Conservation (phyloP, 2,113 vertebrate species). For the Chamaetylas fuelleborni region DNA sequence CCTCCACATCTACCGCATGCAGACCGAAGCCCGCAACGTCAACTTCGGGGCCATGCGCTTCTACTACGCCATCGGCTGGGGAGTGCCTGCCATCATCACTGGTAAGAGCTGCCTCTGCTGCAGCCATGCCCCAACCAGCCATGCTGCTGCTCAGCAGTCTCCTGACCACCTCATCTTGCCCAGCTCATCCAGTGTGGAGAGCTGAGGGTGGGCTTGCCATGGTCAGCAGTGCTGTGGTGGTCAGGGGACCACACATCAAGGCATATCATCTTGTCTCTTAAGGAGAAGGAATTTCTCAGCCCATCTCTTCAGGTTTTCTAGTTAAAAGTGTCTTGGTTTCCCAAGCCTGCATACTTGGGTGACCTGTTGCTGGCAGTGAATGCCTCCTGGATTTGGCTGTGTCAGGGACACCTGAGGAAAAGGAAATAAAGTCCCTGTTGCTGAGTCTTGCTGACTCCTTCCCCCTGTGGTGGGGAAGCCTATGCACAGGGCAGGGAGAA, state of each 20-base stretch:
- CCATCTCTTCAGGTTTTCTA: background rate
- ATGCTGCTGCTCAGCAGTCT: background rate
- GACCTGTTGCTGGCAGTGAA: background rate
- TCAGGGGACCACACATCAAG: accelerated
- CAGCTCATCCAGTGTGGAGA: accelerated
- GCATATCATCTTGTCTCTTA: background rate
- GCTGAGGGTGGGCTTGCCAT: background rate
- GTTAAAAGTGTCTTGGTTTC: background rate
- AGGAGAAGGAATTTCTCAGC: background rate
- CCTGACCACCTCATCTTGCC: background rate
- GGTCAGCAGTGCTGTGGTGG: background rate
- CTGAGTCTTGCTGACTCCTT: background rate
- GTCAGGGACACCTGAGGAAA: background rate
- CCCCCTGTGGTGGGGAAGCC: background rate
- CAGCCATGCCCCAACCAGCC: background rate
- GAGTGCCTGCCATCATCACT: slow-evolving; percentile 94
- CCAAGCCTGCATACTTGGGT: background rate
- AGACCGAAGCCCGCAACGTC: slow-evolving; percentile 91
- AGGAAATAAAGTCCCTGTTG: background rate
- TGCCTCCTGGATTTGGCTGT: background rate
- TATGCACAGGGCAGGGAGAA: background rate
- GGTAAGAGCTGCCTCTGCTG: slow-evolving; percentile 69
- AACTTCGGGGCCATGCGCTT: slow-evolving; percentile 97
- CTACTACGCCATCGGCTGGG: slow-evolving; percentile 97
- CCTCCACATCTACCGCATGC: slow-evolving; percentile 97